Conservation (phyloP, 1,140 invertebrate species). For the Drosophila melanica region DNA sequence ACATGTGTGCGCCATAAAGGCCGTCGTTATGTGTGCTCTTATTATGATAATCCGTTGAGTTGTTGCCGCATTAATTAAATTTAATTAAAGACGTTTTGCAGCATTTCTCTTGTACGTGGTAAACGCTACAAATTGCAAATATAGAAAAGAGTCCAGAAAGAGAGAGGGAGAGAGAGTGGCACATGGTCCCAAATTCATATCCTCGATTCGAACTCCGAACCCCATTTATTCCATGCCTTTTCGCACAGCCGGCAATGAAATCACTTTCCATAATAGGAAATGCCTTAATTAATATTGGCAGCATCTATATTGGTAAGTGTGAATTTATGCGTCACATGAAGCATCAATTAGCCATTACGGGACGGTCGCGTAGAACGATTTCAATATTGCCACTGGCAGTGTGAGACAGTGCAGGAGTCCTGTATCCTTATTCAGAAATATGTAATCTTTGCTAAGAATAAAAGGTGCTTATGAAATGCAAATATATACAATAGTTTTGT, state of each 20-base stretch:
- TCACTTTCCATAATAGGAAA: conserved; percentile 64
- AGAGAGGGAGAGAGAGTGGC: too few relatives aligned
- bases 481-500: too few relatives aligned
- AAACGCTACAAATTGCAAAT: conserved; percentile 66
- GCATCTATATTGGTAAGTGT: conserved; percentile 51
- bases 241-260: conserved; percentile 35
- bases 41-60: conserved; percentile 83
- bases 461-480: too few relatives aligned
- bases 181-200: background rate
- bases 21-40: conserved; percentile 76
- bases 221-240: background rate
- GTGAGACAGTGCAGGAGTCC: background rate
- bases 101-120: conserved; percentile 71
- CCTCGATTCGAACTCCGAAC: background rate
- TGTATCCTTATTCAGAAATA: background rate
- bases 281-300: conserved; percentile 73
- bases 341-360: conserved; percentile 38
- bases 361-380: background rate
- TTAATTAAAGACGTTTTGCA: conserved; percentile 83
- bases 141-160: conserved; percentile 10
- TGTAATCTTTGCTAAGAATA: too few relatives aligned
- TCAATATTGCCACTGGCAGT: background rate
- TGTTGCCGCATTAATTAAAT: conserved; percentile 83
- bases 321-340: conserved; percentile 47
- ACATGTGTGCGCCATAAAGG: conserved; percentile 73